These are phyloP conservation scores for Xenentodon cancila DNA, from an alignment of 2,797 vertebrate genomes.

Conservation along the genomic window DNA sequence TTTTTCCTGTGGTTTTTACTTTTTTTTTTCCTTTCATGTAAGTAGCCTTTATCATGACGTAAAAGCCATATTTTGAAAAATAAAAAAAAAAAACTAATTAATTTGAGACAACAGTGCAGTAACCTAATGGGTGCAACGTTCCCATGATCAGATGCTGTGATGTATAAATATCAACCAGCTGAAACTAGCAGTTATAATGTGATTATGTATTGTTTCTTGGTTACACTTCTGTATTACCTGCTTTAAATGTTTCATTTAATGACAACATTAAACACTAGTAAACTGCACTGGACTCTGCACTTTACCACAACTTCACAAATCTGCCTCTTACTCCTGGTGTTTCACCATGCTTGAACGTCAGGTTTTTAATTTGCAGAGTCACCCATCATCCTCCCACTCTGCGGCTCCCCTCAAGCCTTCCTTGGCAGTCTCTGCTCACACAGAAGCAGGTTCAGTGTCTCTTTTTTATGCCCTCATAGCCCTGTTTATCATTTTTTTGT, in stretches of 20 bases:
- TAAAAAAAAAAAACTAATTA: not conserved
- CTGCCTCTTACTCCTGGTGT: slow-evolving; percentile 3
- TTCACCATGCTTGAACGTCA: slow-evolving; percentile 35
- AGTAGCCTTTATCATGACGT: no score
- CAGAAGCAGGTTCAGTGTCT: slow-evolving; percentile 44
- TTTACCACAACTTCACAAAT: not conserved
- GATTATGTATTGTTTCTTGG: no score
- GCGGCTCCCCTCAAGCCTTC: slow-evolving; percentile 56
- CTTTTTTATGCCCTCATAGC: slow-evolving; percentile 48
- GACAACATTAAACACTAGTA: no score
- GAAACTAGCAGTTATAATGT: no score
- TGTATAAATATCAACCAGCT: slow-evolving; percentile 6
- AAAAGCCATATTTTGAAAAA: not conserved
- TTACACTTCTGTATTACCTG: no score
- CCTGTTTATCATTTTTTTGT: slow-evolving; percentile 48
- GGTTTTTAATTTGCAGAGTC: slow-evolving; percentile 69
- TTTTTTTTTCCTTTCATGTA: not conserved
- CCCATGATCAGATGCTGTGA: not conserved
- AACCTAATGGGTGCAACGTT: not conserved
- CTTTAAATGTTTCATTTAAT: no score
- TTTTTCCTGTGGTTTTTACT: not conserved
- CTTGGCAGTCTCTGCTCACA: slow-evolving; percentile 50
- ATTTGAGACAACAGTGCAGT: not conserved
- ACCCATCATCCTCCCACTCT: slow-evolving; percentile 55
- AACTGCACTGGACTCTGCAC: not conserved